A percentile compares a stretch with the other conserved stretches of the same genome.
Evolutionary conservation across 2,888 invertebrate species (phyloP).

Genomic region (Dioctria rufipes): DNA sequence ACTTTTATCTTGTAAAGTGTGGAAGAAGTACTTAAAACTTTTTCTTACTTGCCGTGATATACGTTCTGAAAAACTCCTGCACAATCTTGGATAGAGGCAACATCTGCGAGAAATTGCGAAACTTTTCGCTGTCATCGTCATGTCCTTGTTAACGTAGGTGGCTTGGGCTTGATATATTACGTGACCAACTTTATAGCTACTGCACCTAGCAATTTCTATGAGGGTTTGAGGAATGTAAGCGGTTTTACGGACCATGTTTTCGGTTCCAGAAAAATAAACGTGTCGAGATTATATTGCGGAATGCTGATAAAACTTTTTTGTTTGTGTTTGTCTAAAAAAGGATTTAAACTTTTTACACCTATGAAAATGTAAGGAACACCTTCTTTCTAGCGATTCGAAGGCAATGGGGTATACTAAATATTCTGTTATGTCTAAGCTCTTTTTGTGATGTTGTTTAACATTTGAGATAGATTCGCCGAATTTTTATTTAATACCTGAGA

Average conservation of each 20-base stretch:
- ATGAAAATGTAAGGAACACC: too few species aligned
- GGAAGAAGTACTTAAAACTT: constrained; percentile 50
- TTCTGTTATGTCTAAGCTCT: too few species aligned
- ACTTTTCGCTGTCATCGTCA: constrained; percentile 53
- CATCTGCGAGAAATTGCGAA: constrained; percentile 53
- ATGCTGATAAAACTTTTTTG: constrained; percentile 4
- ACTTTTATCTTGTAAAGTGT: constrained; percentile 40
- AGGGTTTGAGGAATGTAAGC: constrained; percentile 35
- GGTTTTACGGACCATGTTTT: constrained; percentile 19
- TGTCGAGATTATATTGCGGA: constrained; percentile 6
- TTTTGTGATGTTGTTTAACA: too few species aligned
- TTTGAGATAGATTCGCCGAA: too few species aligned
- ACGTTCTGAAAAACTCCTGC: constrained; percentile 24
- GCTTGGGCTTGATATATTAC: constrained; percentile 49
- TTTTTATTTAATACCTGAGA: too few species aligned
- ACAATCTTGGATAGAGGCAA: constrained; percentile 39
- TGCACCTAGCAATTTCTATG: constrained; percentile 46
- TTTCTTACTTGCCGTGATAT: constrained; percentile 36
- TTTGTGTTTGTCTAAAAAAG: neutral
- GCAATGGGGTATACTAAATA: too few species aligned
- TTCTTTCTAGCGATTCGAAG: too few species aligned
- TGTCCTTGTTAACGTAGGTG: constrained; percentile 52
- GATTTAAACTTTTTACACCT: neutral
- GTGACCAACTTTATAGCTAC: constrained; percentile 48
- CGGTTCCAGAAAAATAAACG: constrained; percentile 3